These are phyloP conservation scores for Cataglyphis livida DNA, from an alignment of 2,888 invertebrate species.

Conservation along the genomic window DNA sequence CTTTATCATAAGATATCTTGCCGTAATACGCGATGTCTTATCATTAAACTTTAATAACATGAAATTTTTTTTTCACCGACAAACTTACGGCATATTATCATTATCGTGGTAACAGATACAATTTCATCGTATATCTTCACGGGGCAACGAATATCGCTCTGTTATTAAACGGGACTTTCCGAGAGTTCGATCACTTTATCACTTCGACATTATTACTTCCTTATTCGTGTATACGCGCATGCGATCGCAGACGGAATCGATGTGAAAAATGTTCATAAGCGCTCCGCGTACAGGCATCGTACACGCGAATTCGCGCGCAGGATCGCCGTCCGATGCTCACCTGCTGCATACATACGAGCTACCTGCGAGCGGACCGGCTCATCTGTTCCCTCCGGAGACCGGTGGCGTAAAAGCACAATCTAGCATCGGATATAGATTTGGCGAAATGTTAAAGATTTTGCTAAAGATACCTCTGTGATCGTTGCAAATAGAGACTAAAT, in stretches of 20 bases:
- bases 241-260: constrained; percentile 15
- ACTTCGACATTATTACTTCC: constrained; percentile 41
- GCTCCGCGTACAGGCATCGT: constrained; percentile 15
- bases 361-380: constrained; percentile 70
- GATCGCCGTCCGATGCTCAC: constrained; percentile 67
- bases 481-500: background rate
- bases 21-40: background rate
- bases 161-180: constrained; percentile 16
- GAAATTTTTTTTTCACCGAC: constrained; percentile 10
- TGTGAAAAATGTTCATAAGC: constrained; percentile 33
- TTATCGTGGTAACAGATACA: constrained; percentile 12
- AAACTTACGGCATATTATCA: background rate
- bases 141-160: background rate
- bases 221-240: constrained; percentile 16
- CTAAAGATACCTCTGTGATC: background rate
- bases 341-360: constrained; percentile 69
- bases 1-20: background rate
- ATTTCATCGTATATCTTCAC: background rate
- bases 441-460: background rate
- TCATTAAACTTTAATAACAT: background rate
- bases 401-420: constrained; percentile 54
- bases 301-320: constrained; percentile 59
- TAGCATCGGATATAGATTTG: constrained; percentile 43
- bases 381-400: constrained; percentile 63
- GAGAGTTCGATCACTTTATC: constrained; percentile 34